Base-by-base conservation (phyloP, 2,113 vertebrate species). In the Rhagologus leucostigma region DNA sequence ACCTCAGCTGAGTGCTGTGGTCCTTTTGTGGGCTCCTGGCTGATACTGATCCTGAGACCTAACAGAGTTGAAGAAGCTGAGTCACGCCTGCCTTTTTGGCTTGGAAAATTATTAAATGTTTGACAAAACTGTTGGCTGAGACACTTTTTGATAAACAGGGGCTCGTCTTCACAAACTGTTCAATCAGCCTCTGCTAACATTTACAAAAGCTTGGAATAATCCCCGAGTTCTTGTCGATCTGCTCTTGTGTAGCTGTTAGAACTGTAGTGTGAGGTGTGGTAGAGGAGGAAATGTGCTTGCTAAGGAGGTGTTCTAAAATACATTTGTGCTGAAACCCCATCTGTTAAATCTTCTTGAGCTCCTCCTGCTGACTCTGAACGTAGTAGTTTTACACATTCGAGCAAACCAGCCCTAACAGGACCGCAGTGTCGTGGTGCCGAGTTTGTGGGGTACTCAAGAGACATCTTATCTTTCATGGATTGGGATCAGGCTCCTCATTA, bases 371-470 rank as follows among this genome's bases (percentile, higher is more conserved):
- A 10, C 56, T 81, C 59, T 67, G 47, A 70, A 22, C 0, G 5
- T 87, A 87, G 78, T 68, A n/a, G 60, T 71, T 71, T 87, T 75
- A 65, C 49, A 29, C 79, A 5, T 73, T 78, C 0, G 1, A 89
- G 56, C 52, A 79, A 75, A 49, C 27, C 49, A 83, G n/a, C 46
- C 77, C 52, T 55, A 14, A 29, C 32, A 16, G 56, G 8, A 10
- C 22, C 0, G 0, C 2, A 0, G 53, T 39, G 41, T 71, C 33
- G 29, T 4, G 1, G 3, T 56, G n/a, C 50, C 1, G 2, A 29
- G 29, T 69, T 39, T 73, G 22, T 56, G 13, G 21, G 39, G 32
- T 32, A 7, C 35, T 82, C 32, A 20, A 20, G 29, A 46, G 39
- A 20, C 2, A 1, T 69, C 35, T 63, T 20, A 32, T 70, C 37